Conservation (phyloP, 2,888 invertebrate genomes). For the Melanchra persicariae region DNA sequence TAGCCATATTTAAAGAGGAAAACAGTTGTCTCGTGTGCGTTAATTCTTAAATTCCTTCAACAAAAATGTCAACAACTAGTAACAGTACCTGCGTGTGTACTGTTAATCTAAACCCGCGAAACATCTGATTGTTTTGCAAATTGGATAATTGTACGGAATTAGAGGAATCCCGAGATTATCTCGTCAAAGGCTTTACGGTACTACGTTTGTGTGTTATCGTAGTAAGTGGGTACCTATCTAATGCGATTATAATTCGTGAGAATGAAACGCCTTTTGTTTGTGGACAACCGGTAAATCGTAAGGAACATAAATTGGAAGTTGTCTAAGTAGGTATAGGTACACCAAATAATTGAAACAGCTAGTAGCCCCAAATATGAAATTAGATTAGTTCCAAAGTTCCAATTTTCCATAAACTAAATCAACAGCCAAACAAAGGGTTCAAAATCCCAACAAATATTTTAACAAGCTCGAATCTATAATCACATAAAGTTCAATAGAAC, state of each 20-base stretch:
- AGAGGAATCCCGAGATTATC: constrained; percentile 52
- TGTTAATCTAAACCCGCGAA: constrained; percentile 52
- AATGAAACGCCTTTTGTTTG: constrained; percentile 38
- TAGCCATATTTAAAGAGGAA: neutral
- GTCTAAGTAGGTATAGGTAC: no score
- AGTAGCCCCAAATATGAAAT: constrained; percentile 1
- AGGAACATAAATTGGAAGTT: neutral
- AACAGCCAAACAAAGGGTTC: constrained; percentile 5
- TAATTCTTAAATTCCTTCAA: constrained; percentile 19
- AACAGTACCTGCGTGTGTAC: constrained; percentile 50
- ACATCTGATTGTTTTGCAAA: constrained; percentile 73
- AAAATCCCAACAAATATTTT: neutral
- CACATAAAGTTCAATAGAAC: constrained; percentile 53
- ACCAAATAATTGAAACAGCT: neutral
- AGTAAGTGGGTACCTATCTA: constrained; percentile 11
- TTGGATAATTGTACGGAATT: constrained; percentile 75
- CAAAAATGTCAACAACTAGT: neutral
- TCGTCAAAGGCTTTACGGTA: constrained; percentile 36
- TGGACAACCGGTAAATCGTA: neutral
- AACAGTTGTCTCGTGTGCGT: neutral
- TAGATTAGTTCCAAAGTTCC: neutral
- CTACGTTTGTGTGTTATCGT: constrained; percentile 35
- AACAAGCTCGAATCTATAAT: constrained; percentile 28
- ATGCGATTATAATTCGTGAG: constrained; percentile 16
- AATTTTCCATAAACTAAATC: constrained; percentile 2